Percentiles rank a stretch among this genome's conserved stretches.
Conservation (phyloP, 2,888 invertebrate species). For the Scaptomyza polygonia region DNA sequence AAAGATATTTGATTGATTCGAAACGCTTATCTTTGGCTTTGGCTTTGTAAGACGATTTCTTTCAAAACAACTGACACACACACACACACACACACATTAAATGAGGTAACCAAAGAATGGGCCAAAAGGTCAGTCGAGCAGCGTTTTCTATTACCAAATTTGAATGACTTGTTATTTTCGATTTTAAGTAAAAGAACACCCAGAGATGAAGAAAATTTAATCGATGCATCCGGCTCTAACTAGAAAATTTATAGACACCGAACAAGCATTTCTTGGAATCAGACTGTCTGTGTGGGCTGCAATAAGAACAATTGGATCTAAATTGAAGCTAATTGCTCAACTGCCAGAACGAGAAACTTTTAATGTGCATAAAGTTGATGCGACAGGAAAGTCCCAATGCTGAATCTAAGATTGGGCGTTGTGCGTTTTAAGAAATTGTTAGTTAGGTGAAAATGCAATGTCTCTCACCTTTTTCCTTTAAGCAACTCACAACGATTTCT, state of each 20-base stretch:
- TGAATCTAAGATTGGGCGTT: background rate
- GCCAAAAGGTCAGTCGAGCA: slow-evolving; percentile 42
- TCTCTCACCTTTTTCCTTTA: background rate
- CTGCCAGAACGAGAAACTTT: background rate
- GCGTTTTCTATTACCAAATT: slow-evolving; percentile 26
- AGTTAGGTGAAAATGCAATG: background rate
- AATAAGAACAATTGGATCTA: background rate
- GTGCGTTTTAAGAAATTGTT: background rate
- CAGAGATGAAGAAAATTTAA: slow-evolving; percentile 15
- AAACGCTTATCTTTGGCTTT: slow-evolving; percentile 54
- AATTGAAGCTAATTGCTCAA: slow-evolving; percentile 16
- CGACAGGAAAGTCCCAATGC: background rate
- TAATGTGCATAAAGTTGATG: slow-evolving; percentile 1
- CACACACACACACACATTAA: slow-evolving; percentile 5
- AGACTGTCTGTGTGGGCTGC: too few relatives aligned
- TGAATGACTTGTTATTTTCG: slow-evolving; percentile 26
- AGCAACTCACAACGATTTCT: background rate
- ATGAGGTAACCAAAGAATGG: slow-evolving; percentile 54
- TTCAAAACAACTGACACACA: slow-evolving; percentile 21
- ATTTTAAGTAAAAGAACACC: slow-evolving; percentile 19
- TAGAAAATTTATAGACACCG: background rate
- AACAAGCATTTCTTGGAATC: slow-evolving; percentile 1
- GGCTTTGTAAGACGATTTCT: slow-evolving; percentile 56
- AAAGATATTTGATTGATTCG: slow-evolving; percentile 72
- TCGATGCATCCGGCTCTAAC: background rate